Percentiles rank a stretch among this genome's conserved stretches.
Evolutionary conservation across 1,140 invertebrate genomes (phyloP).

Genomic region (Teleogryllus occipitalis): DNA sequence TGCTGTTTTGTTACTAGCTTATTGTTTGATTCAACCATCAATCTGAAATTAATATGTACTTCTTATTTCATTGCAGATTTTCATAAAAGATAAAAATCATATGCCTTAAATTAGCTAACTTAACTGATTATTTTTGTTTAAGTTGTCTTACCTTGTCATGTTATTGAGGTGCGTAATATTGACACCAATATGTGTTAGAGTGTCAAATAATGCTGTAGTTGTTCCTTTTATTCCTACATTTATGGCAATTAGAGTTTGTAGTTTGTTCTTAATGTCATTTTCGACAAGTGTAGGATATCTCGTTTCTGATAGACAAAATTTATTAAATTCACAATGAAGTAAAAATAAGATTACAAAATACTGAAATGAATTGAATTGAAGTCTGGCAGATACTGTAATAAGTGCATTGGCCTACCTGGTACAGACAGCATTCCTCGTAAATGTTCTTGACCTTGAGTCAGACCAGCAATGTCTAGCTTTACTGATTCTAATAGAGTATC

Average conservation of each 20-base stretch:
- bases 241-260: slow-evolving; percentile 27
- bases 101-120: neutral
- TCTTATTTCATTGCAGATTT: too few species aligned
- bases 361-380: too few species aligned
- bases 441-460: slow-evolving; percentile 18
- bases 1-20: slow-evolving; percentile 19
- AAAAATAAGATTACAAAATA: too few species aligned
- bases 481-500: slow-evolving; percentile 26
- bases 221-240: slow-evolving; percentile 25
- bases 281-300: neutral
- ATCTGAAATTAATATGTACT: neutral
- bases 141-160: slow-evolving; percentile 25
- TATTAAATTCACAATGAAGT: neutral
- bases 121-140: slow-evolving; percentile 9
- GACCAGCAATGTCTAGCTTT: slow-evolving; percentile 19
- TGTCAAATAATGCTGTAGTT: slow-evolving; percentile 22
- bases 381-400: too few species aligned
- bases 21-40: neutral
- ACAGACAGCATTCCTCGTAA: slow-evolving; percentile 8
- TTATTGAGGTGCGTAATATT: slow-evolving; percentile 28
- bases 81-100: neutral
- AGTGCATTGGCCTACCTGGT: neutral
- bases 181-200: slow-evolving; percentile 16
- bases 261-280: slow-evolving; percentile 21
- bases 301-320: neutral